Conservation (phyloP, 23 tunicate species). For the Styela clava region DNA sequence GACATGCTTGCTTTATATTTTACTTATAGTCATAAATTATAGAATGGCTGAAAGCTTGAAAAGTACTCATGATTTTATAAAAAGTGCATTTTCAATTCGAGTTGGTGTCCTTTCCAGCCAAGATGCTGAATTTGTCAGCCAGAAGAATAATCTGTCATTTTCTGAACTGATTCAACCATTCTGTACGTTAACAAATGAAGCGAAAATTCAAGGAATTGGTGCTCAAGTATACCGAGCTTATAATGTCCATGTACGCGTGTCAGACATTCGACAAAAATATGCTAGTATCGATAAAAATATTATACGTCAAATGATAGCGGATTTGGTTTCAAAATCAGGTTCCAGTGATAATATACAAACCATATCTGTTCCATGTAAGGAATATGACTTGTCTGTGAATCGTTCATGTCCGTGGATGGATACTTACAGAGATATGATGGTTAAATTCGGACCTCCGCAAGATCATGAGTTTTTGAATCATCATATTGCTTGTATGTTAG, state of each 20-base stretch:
- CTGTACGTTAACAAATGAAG: constrained; percentile 60
- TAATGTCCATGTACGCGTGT: constrained; percentile 54
- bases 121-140: constrained; percentile 85
- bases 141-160: constrained; percentile 78
- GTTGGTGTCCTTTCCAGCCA: constrained; percentile 84
- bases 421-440: constrained; percentile 54
- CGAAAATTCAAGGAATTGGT: constrained; percentile 57
- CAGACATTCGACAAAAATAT: constrained; percentile 38
- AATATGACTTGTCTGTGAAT: constrained; percentile 50
- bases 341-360: constrained; percentile 20
- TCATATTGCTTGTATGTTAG: constrained; percentile 72
- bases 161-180: constrained; percentile 79
- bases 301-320: constrained; percentile 4
- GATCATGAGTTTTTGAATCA: constrained; percentile 70
- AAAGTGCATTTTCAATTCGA: constrained; percentile 55
- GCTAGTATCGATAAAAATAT: neutral
- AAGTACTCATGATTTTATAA: constrained; percentile 66
- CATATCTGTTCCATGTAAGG: constrained; percentile 17
- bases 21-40: no score
- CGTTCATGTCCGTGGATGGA: constrained; percentile 91
- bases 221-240: constrained; percentile 30
- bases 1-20: no score
- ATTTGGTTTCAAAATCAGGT: constrained; percentile 2
- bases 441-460: constrained; percentile 52
- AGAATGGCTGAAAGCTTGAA: constrained; percentile 65